A percentile compares a stretch with the other conserved stretches of the same genome.
Evolutionary conservation across 2,888 invertebrate species (phyloP).

Genomic region (Lottia gigantea): DNA sequence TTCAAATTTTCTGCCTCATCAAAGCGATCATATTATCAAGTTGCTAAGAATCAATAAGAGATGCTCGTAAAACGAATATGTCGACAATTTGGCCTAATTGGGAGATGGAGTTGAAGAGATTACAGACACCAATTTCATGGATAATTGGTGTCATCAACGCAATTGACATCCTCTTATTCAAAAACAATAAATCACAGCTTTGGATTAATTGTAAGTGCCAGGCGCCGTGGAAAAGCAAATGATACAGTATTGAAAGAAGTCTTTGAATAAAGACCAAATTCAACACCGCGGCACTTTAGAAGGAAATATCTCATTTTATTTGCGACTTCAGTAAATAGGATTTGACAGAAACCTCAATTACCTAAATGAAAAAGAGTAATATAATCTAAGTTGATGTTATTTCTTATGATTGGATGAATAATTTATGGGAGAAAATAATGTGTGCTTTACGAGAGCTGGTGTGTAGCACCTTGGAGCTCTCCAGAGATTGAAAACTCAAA

Average conservation of each 20-base stretch:
- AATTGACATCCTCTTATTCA: conserved; percentile 44
- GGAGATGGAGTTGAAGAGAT: conserved; percentile 21
- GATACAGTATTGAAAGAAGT: conserved; percentile 10
- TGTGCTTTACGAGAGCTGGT: too few relatives aligned
- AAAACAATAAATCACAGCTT: conserved; percentile 52
- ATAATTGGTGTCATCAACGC: conserved; percentile 33
- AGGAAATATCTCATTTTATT: conserved; percentile 5
- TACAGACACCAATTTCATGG: conserved; percentile 22
- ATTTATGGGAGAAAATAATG: background rate
- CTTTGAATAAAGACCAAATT: conserved; percentile 2
- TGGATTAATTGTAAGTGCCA: conserved; percentile 18
- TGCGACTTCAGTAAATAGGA: conserved; percentile 1
- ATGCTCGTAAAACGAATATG: conserved; percentile 19
- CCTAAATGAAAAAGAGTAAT: conserved; percentile 9
- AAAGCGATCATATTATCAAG: conserved; percentile 4
- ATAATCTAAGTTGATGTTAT: conserved; percentile 9
- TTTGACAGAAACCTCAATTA: conserved; percentile 9
- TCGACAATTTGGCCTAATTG: conserved; percentile 27
- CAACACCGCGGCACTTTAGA: conserved; percentile 1
- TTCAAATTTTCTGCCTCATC: conserved; percentile 11
- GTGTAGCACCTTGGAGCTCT: too few relatives aligned
- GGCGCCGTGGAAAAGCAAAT: conserved; percentile 20
- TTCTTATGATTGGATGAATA: conserved; percentile 10
- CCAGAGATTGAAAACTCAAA: too few relatives aligned
- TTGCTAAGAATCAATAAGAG: background rate